Evolutionary conservation across 2,797 vertebrate species (phyloP), one percentile per base, ranked within the genome.

Genomic region (Strix occidentalis): DNA sequence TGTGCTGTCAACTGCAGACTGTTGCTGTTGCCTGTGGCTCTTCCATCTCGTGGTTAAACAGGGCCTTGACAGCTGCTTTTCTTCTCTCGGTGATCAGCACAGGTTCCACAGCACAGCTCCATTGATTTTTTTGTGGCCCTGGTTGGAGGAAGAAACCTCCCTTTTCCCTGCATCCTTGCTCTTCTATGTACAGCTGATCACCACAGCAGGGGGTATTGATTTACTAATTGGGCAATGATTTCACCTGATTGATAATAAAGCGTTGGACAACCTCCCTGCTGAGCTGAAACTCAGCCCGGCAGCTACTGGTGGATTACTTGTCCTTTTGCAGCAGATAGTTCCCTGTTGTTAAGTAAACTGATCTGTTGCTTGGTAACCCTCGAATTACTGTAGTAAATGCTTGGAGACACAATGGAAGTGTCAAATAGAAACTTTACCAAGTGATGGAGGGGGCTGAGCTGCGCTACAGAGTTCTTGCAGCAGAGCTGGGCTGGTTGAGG

Each of bases 361-460:
- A 94, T 95, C 84, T 89, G 97, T 98, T 97, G 97, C 97, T 89
- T 97, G 95, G 97, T 97, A 97, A 97, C 97, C 56, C 83, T 24
- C 2, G 12, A 94, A 94, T 95, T 95, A 84, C 80, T 79, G 61
- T 31, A 56, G 90, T 94, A 85, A 89, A 77, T n/a, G 82, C 93
- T 82, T 79, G 77, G 84, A 95, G 94, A 78, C 35, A 65, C 92
- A 54, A 11, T 28, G 33, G 46, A 75, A 88, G 72, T 84, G 91
- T 95, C 82, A 83, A 0, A 53, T 1, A 41, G 66, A 63, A 95
- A 64, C 91, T 93, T 90, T 39, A 53, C 39, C 72, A 29, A 4
- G 82, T 72, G 81, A 50, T 78, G 57, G 76, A 91, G 41, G 84
- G 88, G 48, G 31, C 81, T 72, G 94, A 92, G 80, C 90, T 65